Base-by-base conservation (phyloP, 2,797 vertebrate genomes). In the Coreius guichenoti region DNA sequence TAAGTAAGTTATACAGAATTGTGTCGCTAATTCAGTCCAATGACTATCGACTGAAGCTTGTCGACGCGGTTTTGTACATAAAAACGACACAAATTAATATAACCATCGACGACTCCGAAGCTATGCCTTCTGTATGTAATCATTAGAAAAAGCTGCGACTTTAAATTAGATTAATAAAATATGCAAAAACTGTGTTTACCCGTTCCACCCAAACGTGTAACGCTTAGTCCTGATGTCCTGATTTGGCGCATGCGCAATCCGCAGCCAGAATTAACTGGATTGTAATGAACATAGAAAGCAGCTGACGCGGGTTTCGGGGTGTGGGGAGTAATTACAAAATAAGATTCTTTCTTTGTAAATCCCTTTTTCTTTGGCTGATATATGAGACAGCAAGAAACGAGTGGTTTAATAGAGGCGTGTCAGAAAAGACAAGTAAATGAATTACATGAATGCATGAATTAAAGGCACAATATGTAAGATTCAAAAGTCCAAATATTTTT, bases 191-290 rank as follows among this genome's bases (percentile, higher is more conserved):
- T 49, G 43, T 72, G 76, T 74, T 85, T 80, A 85, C 84, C 84
- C 56, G 84, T 65, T 74, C 77, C 56, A 49, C 84, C 84, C 84
- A 85, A 80, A 85, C 9, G 45, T 21, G 43, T 49, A 17, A 16
- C 23, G 68, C 31, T 26, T 72, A 45, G 9, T 65, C 31, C 54
- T 43, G 12, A 39, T 63, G 77, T 74, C 68, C 84, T 73, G 77
- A 80, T 74, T 80, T 73, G 0, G 68, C 68, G 68, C 84, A 85
- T 85, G 84, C 67, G 67, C 80, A 67, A 26, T 69, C 36, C 70
- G 17, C 31, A 19, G 54, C 3, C 83, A 39, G 83, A 26, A 80
- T 9, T 51, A 51, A 73, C 77, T 39, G 16, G 68, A 54, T 65
- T 2, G 26, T 65, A 31, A 65, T 26, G 77, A 43, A 33, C n/a